Base-by-base conservation (phyloP, 2,113 vertebrate species). In the Promerops cafer region DNA sequence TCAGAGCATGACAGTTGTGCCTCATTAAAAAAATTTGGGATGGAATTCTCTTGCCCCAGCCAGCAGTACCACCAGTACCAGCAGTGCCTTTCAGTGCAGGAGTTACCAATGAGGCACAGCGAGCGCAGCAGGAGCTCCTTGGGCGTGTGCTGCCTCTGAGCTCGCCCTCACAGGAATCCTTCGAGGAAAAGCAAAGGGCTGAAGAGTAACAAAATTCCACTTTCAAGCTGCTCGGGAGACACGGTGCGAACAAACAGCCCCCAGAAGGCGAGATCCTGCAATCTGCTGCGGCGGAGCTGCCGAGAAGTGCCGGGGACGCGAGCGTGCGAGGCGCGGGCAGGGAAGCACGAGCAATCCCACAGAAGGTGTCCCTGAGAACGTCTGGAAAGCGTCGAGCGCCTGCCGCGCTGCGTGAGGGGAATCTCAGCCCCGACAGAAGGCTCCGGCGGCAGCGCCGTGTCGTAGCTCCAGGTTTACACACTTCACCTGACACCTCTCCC, bases 401-500 rank as follows among this genome's bases (percentile, higher is more conserved):
- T 70, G 89, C 76, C 65, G 18, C 50, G 13, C 83, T 14, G 75
- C 50, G 1, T 19, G 80, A 77, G 70, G 87, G 77, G 61, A 75
- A 59, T 28, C 69, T 52, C 83, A 47, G 77, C 87, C 66, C 89
- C 47, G 21, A n/a, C 94, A 95, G 96, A 91, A 94, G 90, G 93
- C 84, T 83, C 54, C 61, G 72, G 53, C 61, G 72, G 53, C 93
- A 87, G 83, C 54, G 42, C 90, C 47, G 77, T 1, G 5, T 85
- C 3, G 10, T 72, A 82, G 93, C 94, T 89, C 7, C 2, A 53
- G 91, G 92, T 96, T 96, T 94, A 86, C 64, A 96, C 95, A 96
- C 97, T 97, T 92, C 92, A 92, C 74, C 90, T 97, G 97, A 95
- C 96, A 85, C 96, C 89, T 97, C 93, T 94, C 10, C 82, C 95